Evolutionary conservation across 2,113 vertebrate genomes (phyloP).

Genomic region (Perognathus longimembris): DNA sequence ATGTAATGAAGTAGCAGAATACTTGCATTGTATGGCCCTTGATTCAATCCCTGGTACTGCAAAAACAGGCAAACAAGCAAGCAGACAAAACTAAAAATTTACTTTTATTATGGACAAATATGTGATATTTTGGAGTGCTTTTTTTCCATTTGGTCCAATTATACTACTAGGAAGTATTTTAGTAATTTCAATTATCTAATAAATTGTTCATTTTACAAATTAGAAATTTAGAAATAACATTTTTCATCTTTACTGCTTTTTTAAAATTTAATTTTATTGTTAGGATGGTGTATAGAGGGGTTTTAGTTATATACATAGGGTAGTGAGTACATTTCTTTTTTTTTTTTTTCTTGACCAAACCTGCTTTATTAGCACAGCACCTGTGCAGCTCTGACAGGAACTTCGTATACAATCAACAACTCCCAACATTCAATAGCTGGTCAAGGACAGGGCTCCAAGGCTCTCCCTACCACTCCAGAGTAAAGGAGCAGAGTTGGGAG

Average conservation of each 20-base stretch:
- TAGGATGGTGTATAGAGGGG: no score
- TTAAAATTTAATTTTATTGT: no score
- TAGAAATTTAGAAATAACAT: not conserved
- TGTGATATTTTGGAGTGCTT: not conserved
- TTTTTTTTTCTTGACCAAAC: not conserved
- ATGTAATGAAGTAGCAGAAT: no score
- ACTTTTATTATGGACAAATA: not conserved
- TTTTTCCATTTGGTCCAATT: not conserved
- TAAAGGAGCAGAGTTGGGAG: not conserved
- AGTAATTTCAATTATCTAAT: not conserved
- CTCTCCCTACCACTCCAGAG: not conserved
- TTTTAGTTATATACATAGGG: no score
- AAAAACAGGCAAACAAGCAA: no score
- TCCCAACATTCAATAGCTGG: no score
- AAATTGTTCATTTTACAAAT: no score
- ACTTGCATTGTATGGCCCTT: no score
- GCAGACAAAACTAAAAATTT: not conserved
- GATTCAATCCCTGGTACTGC: no score
- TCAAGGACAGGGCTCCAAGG: not conserved
- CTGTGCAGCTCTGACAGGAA: conserved; percentile 5
- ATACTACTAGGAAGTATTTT: not conserved
- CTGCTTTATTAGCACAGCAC: conserved; percentile 70
- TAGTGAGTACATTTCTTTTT: no score
- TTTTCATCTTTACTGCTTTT: not conserved
- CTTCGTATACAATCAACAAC: not conserved